A percentile compares a stretch with the other conserved stretches of the same genome.
phyloP scores from a whole-genome alignment of 2,113 vertebrate species.

The Agelaius phoeniceus region DNA sequence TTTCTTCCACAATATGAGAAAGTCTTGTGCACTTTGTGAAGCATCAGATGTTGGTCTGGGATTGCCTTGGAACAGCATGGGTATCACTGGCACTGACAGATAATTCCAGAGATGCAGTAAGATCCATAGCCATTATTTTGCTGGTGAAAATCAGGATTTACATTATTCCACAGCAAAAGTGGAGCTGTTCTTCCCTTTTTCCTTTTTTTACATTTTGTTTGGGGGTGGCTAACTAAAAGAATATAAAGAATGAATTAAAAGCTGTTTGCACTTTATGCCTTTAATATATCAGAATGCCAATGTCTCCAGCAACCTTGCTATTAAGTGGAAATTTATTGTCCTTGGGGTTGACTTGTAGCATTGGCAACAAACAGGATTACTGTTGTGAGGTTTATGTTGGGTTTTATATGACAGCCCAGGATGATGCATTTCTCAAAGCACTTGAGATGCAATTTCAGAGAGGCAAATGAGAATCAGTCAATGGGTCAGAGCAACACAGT shows the following conservation, averaged over 20 bases:
- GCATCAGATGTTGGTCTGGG: not conserved
- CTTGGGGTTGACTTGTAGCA: not conserved
- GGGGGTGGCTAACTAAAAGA: not conserved
- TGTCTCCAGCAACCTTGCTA: not conserved
- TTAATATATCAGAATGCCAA: not conserved
- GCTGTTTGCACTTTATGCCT: not conserved
- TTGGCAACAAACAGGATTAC: not conserved
- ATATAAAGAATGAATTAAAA: not conserved
- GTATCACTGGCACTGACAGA: not conserved
- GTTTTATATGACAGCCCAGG: not conserved
- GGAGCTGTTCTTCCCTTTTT: not conserved
- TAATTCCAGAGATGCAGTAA: not conserved
- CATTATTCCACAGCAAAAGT: not conserved
- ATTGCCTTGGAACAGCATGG: not conserved
- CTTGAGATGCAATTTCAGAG: not conserved
- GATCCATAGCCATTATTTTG: not conserved
- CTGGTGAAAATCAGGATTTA: not conserved
- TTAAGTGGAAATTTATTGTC: not conserved
- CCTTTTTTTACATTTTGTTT: not conserved
- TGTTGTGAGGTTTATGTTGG: not conserved
- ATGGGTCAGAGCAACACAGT: slow-evolving; percentile 6
- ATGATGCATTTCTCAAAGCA: not conserved
- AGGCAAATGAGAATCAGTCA: not conserved
- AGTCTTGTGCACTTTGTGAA: not conserved
- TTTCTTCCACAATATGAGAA: not conserved